Evolutionary conservation across 2,797 vertebrate genomes (phyloP), one percentile per base, ranked within the genome.

Genomic region (Pempheris klunzingeri): DNA sequence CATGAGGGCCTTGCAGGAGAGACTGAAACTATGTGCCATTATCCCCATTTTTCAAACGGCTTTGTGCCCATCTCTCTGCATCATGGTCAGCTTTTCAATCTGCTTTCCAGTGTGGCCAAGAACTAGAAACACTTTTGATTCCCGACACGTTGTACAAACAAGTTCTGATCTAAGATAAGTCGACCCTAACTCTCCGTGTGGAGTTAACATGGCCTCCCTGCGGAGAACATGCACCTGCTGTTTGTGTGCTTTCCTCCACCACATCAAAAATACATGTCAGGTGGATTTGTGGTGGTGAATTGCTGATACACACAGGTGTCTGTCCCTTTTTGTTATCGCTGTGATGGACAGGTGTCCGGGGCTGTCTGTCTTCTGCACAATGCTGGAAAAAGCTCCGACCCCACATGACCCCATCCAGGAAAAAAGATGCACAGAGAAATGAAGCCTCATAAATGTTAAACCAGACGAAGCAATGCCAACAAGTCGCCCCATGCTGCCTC

Each of bases 401-500:
- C 38, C 22, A 13, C 4, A 2, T 57, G 10, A 79, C 67, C 46
- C 18, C 14, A 34, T 68, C 12, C 5, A 20, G 20, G 39, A 30
- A 11, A 24, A 38, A 67, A 72, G 22, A 74, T 6, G n/a, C 47
- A 64, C 15, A 38, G 72, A 78, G 55, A 66, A 78, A 80, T 32
- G 32, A 70, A 30, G 34, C 59, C 62, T n/a, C 13, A 26, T 20
- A 71, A 72, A 65, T 77, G 69, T 74, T 58, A 55, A 82, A 74
- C 55, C 50, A 71, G 60, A 59, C 32, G 60, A 74, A n/a, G 46
- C 36, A 6, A 22, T 76, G 71, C 84, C 76, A 74, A 71, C 86
- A 81, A 28, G 61, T 62, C 55, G 54, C 60, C 74, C 63, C 58
- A 30, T 4, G 44, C 62, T 65, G 72, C 18, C 58, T 81, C 53